These are phyloP conservation scores for Tetrapedia diversipes DNA, from an alignment of 2,888 invertebrate genomes.

Conservation along the genomic window DNA sequence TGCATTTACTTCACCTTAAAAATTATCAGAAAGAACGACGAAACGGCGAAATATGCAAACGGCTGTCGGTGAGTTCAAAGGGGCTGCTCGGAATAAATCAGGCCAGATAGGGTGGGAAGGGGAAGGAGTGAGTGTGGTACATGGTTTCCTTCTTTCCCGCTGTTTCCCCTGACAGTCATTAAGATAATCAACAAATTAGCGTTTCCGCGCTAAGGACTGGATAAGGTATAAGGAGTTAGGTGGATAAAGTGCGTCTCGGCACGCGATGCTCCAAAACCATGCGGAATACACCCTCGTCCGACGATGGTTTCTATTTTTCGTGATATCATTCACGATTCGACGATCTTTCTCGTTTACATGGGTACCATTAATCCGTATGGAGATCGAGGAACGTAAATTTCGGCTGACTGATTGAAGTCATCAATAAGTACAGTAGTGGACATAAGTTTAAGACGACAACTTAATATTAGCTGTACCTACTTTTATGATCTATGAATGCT, in stretches of 20 bases:
- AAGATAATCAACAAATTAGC: slow-evolving; percentile 80
- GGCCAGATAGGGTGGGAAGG: too few relatives aligned
- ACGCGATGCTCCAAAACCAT: slow-evolving; percentile 74
- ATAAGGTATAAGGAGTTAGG: slow-evolving; percentile 76
- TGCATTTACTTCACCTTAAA: too few relatives aligned
- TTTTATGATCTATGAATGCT: too few relatives aligned
- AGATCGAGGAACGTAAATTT: too few relatives aligned
- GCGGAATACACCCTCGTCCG: slow-evolving; percentile 49
- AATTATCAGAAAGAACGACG: too few relatives aligned
- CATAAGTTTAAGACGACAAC: too few relatives aligned
- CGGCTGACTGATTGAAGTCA: too few relatives aligned
- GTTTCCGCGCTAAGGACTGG: slow-evolving; percentile 78
- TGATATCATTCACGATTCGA: slow-evolving; percentile 21
- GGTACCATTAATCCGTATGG: neutral
- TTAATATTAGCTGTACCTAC: too few relatives aligned
- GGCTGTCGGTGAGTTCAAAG: slow-evolving; percentile 63
- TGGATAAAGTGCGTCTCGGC: slow-evolving; percentile 79
- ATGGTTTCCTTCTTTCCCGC: slow-evolving; percentile 63
- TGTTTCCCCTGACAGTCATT: slow-evolving; percentile 76
- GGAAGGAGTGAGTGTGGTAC: slow-evolving; percentile 44
- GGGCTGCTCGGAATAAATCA: slow-evolving; percentile 63
- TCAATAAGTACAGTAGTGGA: too few relatives aligned
- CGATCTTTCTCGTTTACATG: neutral
- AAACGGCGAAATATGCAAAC: slow-evolving; percentile 37
- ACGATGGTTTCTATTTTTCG: slow-evolving; percentile 44